Evolutionary conservation across 2,888 invertebrate species (phyloP).

Genomic region (Amblyjoppa proteus): DNA sequence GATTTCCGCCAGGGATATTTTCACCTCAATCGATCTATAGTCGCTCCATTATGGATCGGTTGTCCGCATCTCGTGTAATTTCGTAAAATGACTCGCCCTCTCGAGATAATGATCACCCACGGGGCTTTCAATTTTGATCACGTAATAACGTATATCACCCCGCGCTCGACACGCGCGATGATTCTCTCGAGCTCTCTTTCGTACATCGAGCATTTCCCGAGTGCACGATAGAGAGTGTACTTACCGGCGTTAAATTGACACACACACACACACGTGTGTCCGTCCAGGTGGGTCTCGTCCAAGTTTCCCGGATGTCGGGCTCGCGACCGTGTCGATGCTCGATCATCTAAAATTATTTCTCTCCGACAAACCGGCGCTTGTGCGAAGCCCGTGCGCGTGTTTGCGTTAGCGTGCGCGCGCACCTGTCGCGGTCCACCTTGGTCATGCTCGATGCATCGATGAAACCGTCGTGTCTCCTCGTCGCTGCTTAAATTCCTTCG

Average conservation of each 20-base stretch:
- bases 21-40: neutral
- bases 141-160: slow-evolving; percentile 25
- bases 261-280: neutral
- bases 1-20: neutral
- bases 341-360: slow-evolving; percentile 26
- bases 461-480: neutral
- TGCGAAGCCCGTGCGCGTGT: neutral
- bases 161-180: slow-evolving; percentile 2
- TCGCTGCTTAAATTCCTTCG: slow-evolving; percentile 9
- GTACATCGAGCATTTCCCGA: neutral
- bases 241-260: slow-evolving; percentile 6
- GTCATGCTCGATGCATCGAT: neutral
- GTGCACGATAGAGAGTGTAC: neutral
- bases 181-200: neutral
- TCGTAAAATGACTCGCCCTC: neutral
- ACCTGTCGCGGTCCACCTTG: neutral
- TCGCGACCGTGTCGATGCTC: slow-evolving; percentile 14
- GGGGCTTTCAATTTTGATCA: slow-evolving; percentile 44
- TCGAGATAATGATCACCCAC: slow-evolving; percentile 2
- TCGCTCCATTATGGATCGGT: slow-evolving; percentile 5
- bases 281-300: neutral
- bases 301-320: neutral
- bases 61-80: slow-evolving; percentile 22
- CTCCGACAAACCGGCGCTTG: neutral
- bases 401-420: neutral